Conservation (phyloP, 2,113 vertebrate species). For the Marcusenius ussheri region DNA sequence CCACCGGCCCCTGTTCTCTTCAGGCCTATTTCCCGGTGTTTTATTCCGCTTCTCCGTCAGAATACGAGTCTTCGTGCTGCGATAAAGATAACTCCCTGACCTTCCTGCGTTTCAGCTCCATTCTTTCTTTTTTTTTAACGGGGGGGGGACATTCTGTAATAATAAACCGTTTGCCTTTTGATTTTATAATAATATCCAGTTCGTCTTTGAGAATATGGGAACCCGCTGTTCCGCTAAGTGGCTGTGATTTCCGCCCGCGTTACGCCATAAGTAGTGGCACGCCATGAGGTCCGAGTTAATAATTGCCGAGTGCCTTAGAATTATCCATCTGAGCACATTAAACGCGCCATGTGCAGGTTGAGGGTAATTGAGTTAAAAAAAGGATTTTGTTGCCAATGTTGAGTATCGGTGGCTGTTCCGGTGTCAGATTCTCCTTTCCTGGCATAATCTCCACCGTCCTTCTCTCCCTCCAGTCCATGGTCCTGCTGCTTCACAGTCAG, state of each 20-base stretch:
- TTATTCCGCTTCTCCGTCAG: background rate
- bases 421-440: slow-evolving; percentile 36
- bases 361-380: slow-evolving; percentile 61
- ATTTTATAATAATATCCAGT: background rate
- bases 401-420: slow-evolving; percentile 43
- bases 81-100: background rate
- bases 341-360: slow-evolving; percentile 61
- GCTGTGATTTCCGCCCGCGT: slow-evolving; percentile 51
- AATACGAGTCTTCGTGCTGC: background rate
- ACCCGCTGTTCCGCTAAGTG: slow-evolving; percentile 44
- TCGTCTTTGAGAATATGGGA: slow-evolving; percentile 27
- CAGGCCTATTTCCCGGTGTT: background rate
- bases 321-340: slow-evolving; percentile 65
- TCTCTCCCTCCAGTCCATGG: slow-evolving; percentile 78
- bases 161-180: background rate
- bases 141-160: background rate
- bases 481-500: slow-evolving; percentile 94
- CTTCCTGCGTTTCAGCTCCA: background rate
- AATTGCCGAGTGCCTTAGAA: slow-evolving; percentile 61
- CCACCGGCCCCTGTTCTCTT: background rate
- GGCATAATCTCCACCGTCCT: slow-evolving; percentile 21
- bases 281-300: slow-evolving; percentile 60
- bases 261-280: slow-evolving; percentile 53
- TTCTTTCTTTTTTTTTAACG: background rate
- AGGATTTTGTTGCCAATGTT: slow-evolving; percentile 33